Percentiles rank a stretch among this genome's conserved stretches.
Evolutionary conservation across 2,888 invertebrate species (phyloP).

Genomic region (Drosophila mimica): DNA sequence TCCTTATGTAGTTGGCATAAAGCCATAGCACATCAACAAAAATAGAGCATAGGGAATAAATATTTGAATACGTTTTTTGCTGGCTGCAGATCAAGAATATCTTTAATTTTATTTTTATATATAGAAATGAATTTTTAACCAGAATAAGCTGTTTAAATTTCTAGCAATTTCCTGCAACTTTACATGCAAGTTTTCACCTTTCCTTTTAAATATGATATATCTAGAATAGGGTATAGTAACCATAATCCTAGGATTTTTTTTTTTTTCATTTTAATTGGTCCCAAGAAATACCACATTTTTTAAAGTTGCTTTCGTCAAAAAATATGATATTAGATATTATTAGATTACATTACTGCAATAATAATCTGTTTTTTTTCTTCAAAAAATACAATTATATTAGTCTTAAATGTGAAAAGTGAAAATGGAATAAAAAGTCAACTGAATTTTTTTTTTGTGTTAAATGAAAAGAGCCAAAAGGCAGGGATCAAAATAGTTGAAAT

Average conservation of each 20-base stretch:
- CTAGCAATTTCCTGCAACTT: neutral
- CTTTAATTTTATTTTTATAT: neutral
- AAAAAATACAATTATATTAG: neutral
- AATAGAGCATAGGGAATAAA: neutral
- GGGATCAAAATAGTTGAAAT: slow-evolving; percentile 64
- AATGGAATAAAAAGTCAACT: slow-evolving; percentile 32
- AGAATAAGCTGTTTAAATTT: neutral
- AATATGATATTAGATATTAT: neutral
- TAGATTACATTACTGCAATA: neutral
- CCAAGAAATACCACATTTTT: neutral
- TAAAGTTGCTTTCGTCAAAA: neutral
- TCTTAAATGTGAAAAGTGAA: slow-evolving; percentile 5
- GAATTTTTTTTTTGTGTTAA: slow-evolving; percentile 15
- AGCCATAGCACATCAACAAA: neutral
- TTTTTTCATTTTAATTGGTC: neutral
- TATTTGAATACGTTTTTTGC: neutral
- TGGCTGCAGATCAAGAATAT: neutral
- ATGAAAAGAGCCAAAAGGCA: slow-evolving; percentile 11
- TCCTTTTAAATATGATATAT: no score
- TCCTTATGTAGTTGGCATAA: neutral
- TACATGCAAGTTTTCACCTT: neutral
- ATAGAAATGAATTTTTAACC: neutral
- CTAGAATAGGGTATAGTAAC: neutral
- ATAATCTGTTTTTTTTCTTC: neutral
- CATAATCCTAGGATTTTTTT: no score